Conservation (phyloP, 2,888 invertebrate genomes). For the Uloborus plumipes region DNA sequence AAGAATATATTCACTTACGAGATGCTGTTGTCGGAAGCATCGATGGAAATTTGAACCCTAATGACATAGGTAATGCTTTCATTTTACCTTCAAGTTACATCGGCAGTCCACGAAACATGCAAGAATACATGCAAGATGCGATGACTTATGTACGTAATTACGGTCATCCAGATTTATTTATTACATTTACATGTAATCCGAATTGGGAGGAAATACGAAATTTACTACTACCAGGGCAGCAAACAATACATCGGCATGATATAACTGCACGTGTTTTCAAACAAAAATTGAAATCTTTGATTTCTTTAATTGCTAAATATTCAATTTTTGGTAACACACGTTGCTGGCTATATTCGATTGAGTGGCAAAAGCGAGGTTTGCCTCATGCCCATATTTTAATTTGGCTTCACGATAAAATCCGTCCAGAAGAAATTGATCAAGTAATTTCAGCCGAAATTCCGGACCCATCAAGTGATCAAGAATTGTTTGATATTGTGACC, state of each 20-base stretch:
- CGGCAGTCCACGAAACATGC: constrained; percentile 60
- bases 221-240: constrained; percentile 65
- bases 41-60: constrained; percentile 62
- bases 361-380: constrained; percentile 70
- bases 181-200: constrained; percentile 69
- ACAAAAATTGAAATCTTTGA: constrained; percentile 67
- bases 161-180: constrained; percentile 68
- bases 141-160: constrained; percentile 68
- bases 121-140: constrained; percentile 67
- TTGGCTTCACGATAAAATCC: constrained; percentile 22
- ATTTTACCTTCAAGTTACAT: constrained; percentile 67
- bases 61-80: constrained; percentile 4
- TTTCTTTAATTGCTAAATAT: constrained; percentile 65
- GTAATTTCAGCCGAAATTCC: constrained; percentile 57
- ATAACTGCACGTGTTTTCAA: constrained; percentile 67
- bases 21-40: constrained; percentile 65
- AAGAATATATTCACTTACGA: constrained; percentile 67
- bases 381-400: constrained; percentile 68
- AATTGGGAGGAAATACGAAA: constrained; percentile 68
- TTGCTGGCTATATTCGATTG: constrained; percentile 67
- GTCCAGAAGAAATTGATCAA: constrained; percentile 34
- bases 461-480: too few relatives aligned
- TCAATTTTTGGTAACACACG: constrained; percentile 66
- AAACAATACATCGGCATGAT: constrained; percentile 67
- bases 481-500: not conserved